Conservation (phyloP, 2,113 vertebrate genomes). For the Mystacornis crossleyi region DNA sequence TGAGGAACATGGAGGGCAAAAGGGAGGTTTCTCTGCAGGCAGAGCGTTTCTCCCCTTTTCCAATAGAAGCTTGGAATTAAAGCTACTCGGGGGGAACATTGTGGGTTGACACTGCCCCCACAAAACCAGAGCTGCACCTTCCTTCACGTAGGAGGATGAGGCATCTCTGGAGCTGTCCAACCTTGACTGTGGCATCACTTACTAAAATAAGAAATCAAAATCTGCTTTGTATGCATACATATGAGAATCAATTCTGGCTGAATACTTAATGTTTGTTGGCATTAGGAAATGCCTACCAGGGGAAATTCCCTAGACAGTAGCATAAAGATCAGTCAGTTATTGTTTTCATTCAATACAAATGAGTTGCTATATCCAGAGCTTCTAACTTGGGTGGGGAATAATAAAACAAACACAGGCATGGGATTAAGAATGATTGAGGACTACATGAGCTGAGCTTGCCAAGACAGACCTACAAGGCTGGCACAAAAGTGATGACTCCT, state of each 20-base stretch:
- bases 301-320: constrained; percentile 14
- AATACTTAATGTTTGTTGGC: background rate
- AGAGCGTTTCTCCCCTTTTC: background rate
- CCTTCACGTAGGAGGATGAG: background rate
- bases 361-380: background rate
- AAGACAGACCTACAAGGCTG: background rate
- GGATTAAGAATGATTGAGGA: background rate
- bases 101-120: background rate
- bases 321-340: background rate
- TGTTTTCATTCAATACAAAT: background rate
- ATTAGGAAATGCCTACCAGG: background rate
- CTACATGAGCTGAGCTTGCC: background rate
- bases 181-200: background rate
- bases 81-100: background rate
- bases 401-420: background rate
- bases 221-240: background rate
- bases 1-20: background rate
- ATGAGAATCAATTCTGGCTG: background rate
- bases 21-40: background rate
- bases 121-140: background rate
- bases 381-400: background rate
- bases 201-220: background rate
- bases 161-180: background rate
- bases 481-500: background rate
- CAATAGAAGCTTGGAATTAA: background rate